phyloP scores from a whole-genome alignment of 2,888 invertebrate species.

The Ommatoiulus sabulosus region DNA sequence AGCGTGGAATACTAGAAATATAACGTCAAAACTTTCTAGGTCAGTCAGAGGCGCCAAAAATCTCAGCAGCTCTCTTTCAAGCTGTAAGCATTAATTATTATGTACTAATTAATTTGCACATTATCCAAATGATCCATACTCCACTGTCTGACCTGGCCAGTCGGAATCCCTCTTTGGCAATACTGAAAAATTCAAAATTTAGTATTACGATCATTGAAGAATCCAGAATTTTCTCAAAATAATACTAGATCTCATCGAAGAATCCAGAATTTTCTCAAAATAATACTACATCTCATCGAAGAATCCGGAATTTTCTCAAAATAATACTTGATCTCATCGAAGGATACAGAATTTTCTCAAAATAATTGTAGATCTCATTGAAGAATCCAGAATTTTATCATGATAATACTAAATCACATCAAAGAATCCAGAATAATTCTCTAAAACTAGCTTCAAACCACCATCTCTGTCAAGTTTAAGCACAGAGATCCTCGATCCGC shows the following conservation, averaged over 20 bases:
- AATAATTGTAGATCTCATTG: too few species aligned
- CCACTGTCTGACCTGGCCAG: constrained; percentile 82
- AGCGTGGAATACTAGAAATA: constrained; percentile 76
- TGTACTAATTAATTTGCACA: constrained; percentile 38
- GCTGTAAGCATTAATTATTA: neutral
- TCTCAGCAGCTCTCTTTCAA: neutral
- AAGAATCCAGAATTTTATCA: too few species aligned
- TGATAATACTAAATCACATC: too few species aligned
- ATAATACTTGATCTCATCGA: too few species aligned
- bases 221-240: too few species aligned
- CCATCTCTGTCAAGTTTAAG: neutral
- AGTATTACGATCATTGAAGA: too few species aligned
- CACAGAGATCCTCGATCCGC: neutral
- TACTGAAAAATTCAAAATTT: constrained; percentile 63
- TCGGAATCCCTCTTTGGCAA: constrained; percentile 78
- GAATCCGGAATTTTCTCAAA: too few species aligned
- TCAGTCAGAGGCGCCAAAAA: neutral
- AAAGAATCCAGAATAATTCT: too few species aligned
- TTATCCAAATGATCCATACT: constrained; percentile 50
- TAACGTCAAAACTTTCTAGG: neutral
- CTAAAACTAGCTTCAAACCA: neutral
- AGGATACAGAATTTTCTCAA: too few species aligned
- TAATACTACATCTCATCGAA: too few species aligned
- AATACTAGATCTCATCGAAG: too few species aligned
- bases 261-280: too few species aligned